phyloP scores from a whole-genome alignment of 2,113 vertebrate genomes.

The Hippoglossus stenolepis region DNA sequence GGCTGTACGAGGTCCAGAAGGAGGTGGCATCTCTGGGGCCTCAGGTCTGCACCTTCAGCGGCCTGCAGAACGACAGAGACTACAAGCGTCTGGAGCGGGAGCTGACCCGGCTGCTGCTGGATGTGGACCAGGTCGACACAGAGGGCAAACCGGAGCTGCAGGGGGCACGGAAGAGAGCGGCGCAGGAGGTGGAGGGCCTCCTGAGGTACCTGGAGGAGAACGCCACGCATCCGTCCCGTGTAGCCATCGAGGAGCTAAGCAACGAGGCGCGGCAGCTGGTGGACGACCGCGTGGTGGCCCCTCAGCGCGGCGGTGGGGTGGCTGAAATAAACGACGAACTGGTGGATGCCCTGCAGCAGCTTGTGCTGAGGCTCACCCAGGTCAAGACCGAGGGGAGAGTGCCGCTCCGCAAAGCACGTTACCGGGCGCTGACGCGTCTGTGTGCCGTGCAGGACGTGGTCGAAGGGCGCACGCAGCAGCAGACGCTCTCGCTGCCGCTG shows the following conservation, averaged over 20 bases:
- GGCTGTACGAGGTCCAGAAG: conserved; percentile 92
- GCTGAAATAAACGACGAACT: conserved; percentile 87
- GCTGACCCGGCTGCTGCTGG: conserved; percentile 90
- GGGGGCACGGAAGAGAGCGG: conserved; percentile 90
- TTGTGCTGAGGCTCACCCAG: conserved; percentile 91
- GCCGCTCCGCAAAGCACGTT: conserved; percentile 91
- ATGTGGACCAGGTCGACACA: conserved; percentile 94
- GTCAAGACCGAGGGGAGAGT: conserved; percentile 94
- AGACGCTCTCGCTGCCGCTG: conserved; percentile 90
- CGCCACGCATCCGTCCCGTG: conserved; percentile 89
- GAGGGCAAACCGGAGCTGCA: conserved; percentile 92
- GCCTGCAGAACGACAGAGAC: conserved; percentile 88
- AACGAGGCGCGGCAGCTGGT: conserved; percentile 88
- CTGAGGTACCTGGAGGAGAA: conserved; percentile 95
- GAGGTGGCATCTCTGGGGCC: conserved; percentile 90
- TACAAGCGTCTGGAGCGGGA: conserved; percentile 92
- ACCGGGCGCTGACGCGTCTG: conserved; percentile 90
- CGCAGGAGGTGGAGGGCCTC: conserved; percentile 91
- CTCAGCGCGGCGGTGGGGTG: conserved; percentile 83
- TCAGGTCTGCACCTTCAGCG: conserved; percentile 91
- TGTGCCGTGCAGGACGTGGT: conserved; percentile 94
- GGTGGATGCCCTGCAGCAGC: conserved; percentile 91
- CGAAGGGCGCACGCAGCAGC: conserved; percentile 86
- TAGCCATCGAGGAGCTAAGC: conserved; percentile 91
- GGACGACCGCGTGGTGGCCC: conserved; percentile 85